Evolutionary conservation across 2,113 vertebrate species (phyloP).

Genomic region (Phocoena sinus): DNA sequence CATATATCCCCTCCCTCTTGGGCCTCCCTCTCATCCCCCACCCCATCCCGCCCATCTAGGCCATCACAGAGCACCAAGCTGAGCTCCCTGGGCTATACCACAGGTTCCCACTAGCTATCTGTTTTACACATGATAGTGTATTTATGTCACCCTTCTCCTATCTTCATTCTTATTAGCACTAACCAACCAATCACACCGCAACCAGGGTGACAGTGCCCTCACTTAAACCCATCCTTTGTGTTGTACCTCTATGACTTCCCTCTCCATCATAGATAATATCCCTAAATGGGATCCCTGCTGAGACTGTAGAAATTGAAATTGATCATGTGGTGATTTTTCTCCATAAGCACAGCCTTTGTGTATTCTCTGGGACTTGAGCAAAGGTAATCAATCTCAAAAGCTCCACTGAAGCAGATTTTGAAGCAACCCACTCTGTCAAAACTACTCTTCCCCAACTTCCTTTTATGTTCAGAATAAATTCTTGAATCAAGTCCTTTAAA

Average conservation of each 20-base stretch:
- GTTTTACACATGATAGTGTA: too few relatives aligned
- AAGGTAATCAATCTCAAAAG: background rate
- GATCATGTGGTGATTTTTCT: background rate
- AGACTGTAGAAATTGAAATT: background rate
- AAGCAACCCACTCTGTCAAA: background rate
- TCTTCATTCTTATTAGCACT: background rate
- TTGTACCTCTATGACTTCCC: background rate
- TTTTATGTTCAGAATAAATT: background rate
- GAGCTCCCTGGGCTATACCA: too few relatives aligned
- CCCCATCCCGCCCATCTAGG: too few relatives aligned
- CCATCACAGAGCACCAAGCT: too few relatives aligned
- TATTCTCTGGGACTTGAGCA: background rate
- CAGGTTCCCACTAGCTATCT: too few relatives aligned
- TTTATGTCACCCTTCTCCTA: accelerated
- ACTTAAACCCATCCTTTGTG: background rate
- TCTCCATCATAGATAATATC: background rate
- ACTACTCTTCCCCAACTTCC: background rate
- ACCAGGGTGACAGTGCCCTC: background rate
- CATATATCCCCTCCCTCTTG: too few relatives aligned
- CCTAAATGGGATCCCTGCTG: background rate
- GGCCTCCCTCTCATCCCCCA: too few relatives aligned
- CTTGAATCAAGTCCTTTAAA: background rate
- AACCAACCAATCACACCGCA: background rate
- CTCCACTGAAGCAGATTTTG: background rate
- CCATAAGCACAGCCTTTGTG: background rate